phyloP scores from a whole-genome alignment of 2,113 vertebrate genomes.

The Fregata magnificens region DNA sequence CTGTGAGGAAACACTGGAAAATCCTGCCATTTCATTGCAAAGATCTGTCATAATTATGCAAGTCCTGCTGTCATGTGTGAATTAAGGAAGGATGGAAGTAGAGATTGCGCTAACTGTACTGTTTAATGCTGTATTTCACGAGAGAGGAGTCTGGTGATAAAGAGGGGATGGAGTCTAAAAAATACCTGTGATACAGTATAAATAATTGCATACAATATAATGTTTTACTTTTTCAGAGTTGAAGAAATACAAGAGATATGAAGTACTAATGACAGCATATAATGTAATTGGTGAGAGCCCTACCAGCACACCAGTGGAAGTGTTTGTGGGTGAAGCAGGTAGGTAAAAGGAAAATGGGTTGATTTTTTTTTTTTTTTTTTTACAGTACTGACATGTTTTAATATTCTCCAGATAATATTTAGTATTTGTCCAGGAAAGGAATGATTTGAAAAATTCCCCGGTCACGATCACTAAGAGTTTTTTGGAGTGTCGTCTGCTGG shows the following conservation, averaged over 20 bases:
- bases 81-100: neutral
- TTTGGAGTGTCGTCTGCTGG: neutral
- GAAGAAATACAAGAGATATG: slow-evolving; percentile 90
- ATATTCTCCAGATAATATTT: neutral
- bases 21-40: neutral
- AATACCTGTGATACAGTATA: neutral
- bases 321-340: slow-evolving; percentile 96
- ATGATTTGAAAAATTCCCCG: neutral
- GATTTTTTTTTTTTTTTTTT: neutral
- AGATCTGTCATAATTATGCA: neutral
- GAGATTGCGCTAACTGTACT: neutral
- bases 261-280: slow-evolving; percentile 90
- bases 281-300: slow-evolving; percentile 92
- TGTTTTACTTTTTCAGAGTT: slow-evolving; percentile 77
- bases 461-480: neutral
- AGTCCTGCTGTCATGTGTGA: neutral
- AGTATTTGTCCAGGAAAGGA: neutral
- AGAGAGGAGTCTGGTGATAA: neutral
- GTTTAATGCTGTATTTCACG: neutral
- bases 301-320: slow-evolving; percentile 84
- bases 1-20: neutral
- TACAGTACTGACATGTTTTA: neutral
- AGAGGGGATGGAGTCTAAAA: neutral
- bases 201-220: neutral
- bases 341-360: neutral